Conservation (phyloP, 2,888 invertebrate species). For the Seira sanloemensis region DNA sequence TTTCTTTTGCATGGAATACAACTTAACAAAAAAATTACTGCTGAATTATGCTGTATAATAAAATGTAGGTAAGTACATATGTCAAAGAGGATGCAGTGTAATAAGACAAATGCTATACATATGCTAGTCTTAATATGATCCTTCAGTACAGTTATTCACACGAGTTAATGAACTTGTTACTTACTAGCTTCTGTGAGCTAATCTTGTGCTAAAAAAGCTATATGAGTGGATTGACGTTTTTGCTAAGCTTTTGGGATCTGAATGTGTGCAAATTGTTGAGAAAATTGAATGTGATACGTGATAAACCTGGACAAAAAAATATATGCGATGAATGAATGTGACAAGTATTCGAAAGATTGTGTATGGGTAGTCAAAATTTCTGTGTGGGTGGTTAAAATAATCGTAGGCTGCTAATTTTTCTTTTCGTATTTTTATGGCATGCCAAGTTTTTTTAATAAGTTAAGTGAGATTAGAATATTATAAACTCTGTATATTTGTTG, state of each 20-base stretch:
- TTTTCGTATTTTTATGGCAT: no score
- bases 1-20: not conserved
- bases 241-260: not conserved
- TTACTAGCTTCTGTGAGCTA: no score
- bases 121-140: constrained; percentile 62
- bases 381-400: not conserved
- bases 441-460: no score
- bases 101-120: constrained; percentile 51
- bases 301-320: constrained; percentile 54
- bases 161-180: no score
- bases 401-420: no score
- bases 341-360: not conserved
- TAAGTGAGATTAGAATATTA: no score
- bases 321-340: not conserved
- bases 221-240: no score
- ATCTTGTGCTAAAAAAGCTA: not conserved
- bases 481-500: no score
- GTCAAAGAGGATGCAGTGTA: not conserved
- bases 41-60: no score
- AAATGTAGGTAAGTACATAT: not conserved
- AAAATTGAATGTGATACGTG: constrained; percentile 60
- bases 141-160: constrained; percentile 37
- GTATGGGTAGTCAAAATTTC: not conserved
- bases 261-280: constrained; percentile 39
- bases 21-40: no score